These are phyloP conservation scores for Eristalis tenax DNA, from an alignment of 2,888 invertebrate genomes.

Conservation along the genomic window DNA sequence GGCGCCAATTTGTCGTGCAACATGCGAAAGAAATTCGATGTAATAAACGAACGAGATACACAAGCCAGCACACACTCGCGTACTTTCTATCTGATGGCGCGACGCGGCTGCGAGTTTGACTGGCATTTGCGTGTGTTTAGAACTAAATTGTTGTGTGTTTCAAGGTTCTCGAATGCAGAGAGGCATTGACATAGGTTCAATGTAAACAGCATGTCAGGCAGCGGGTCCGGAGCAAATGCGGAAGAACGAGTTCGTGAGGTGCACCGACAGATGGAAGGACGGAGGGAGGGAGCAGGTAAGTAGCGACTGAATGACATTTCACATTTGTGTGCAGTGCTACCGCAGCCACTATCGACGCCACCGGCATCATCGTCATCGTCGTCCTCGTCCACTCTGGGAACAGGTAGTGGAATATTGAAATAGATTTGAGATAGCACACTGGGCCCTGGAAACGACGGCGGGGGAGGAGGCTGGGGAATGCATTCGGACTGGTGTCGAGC, in stretches of 20 bases:
- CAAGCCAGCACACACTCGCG: background rate
- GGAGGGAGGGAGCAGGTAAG: background rate
- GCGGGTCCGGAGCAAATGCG: background rate
- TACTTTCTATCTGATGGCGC: background rate
- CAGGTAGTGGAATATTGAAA: slow-evolving; percentile 46
- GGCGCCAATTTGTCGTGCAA: slow-evolving; percentile 64
- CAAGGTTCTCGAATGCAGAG: slow-evolving; percentile 38
- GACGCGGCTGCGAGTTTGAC: background rate
- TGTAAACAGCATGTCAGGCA: slow-evolving; percentile 50
- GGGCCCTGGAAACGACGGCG: background rate
- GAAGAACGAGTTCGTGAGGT: background rate
- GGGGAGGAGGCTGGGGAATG: background rate
- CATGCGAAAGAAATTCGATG: slow-evolving; percentile 57
- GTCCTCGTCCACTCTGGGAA: slow-evolving; percentile 14
- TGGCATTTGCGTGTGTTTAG: slow-evolving; percentile 4
- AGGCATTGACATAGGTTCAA: slow-evolving; percentile 52
- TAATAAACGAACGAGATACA: slow-evolving; percentile 10
- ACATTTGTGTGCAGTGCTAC: slow-evolving; percentile 14
- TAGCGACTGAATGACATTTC: slow-evolving; percentile 48
- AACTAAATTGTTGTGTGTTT: slow-evolving; percentile 15
- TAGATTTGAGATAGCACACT: slow-evolving; percentile 9
- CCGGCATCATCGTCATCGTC: background rate
- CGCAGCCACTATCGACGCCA: background rate
- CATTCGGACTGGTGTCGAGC: background rate
- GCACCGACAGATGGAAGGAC: background rate